These are phyloP conservation scores for Zaprionus tsacasi DNA, from an alignment of 1,140 invertebrate species.

Conservation along the genomic window DNA sequence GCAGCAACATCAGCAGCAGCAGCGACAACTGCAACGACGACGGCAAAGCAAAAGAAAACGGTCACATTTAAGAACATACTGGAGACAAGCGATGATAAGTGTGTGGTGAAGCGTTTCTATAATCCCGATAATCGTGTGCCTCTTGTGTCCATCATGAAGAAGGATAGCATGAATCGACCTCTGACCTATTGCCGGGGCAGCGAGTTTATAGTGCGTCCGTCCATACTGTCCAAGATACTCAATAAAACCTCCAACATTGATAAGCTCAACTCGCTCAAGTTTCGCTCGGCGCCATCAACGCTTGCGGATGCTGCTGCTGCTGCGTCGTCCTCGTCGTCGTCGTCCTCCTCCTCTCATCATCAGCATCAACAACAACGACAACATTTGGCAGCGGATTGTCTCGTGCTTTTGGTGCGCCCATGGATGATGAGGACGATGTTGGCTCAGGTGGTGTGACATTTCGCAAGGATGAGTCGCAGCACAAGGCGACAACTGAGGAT, in stretches of 20 bases:
- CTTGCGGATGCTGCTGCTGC: neutral
- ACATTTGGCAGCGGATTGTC: slow-evolving; percentile 85
- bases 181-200: slow-evolving; percentile 67
- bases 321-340: slow-evolving; percentile 5
- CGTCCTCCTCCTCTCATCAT: neutral
- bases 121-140: slow-evolving; percentile 80
- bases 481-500: slow-evolving; percentile 37
- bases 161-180: slow-evolving; percentile 75
- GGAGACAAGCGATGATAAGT: slow-evolving; percentile 83
- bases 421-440: slow-evolving; percentile 66
- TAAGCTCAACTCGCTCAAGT: slow-evolving; percentile 83
- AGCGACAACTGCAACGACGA: slow-evolving; percentile 10
- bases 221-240: slow-evolving; percentile 81
- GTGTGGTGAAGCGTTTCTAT: slow-evolving; percentile 80
- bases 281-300: slow-evolving; percentile 60
- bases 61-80: slow-evolving; percentile 83
- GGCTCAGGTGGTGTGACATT: slow-evolving; percentile 66
- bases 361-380: neutral
- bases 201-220: slow-evolving; percentile 82
- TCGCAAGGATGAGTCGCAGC: slow-evolving; percentile 21
- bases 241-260: slow-evolving; percentile 84
- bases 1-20: slow-evolving; percentile 15
- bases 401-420: slow-evolving; percentile 86
- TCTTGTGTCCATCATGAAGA: slow-evolving; percentile 83
- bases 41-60: slow-evolving; percentile 78